Evolutionary conservation across 2,113 vertebrate species (phyloP), one percentile per base, ranked within the genome.

Genomic region (Stigmatopora nigra): DNA sequence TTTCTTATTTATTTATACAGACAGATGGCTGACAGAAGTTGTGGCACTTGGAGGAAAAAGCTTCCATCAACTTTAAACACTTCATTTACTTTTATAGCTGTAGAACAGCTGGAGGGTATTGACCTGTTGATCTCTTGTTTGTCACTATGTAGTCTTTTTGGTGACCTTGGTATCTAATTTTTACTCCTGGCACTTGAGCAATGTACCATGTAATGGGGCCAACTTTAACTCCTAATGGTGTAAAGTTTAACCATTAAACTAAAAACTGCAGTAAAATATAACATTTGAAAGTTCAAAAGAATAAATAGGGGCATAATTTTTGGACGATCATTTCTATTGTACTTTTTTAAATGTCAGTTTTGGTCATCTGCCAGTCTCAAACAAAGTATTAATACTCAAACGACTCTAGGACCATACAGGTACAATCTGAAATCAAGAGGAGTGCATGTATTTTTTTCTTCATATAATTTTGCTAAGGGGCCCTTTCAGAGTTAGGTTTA

Each of bases 11-110:
- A 1, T 7, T 20, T 20, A 1, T 4, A 2, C 59, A 22, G 41
- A 61, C 59, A 61, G 59, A 61, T 61, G 59, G 38, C 38, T n/a
- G 44, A 44, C 58, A 61, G 17, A 61, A 61, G 38, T 61, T 61
- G 38, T 45, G 38, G 12, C n/a, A 45, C 41, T 61, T 45, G 41
- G 41, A 61, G 41, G 38, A 16, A 56, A 56, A 31, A 7, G 19
- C 58, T 60, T 20, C 35, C 59, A 44, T 61, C 59, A 61, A 61
- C 41, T 45, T 46, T 45, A 19, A 45, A 22, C 13, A 45, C 59
- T 45, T 61, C 41, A 61, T 61, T 46, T 45, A 20, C 59, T 61
- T 61, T 45, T 38, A 45, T 41, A n/a, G 16, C 59, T 22, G 59
- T 7, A 45, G 41, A 45, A 22, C 59, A 61, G 59, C 41, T 61